phyloP scores from a whole-genome alignment of 2,797 vertebrate species.

The Coilia nasus region DNA sequence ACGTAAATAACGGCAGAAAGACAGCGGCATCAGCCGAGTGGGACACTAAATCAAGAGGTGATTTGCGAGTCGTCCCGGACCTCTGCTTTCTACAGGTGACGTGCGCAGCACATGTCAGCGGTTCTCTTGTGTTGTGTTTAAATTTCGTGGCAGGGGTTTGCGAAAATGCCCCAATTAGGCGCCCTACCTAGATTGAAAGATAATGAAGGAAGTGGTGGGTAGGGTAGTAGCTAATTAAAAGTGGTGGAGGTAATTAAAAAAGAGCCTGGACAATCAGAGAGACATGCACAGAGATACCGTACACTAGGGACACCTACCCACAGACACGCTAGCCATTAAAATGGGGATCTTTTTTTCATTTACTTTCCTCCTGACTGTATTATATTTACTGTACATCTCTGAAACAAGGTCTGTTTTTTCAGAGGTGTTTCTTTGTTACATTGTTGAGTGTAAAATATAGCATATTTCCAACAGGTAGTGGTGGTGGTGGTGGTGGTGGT shows the following conservation, averaged over 20 bases:
- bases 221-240: no score
- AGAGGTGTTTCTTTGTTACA: no score
- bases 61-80: slow-evolving; percentile 37
- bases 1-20: background rate
- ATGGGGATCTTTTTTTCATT: no score
- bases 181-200: background rate
- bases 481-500: background rate
- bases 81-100: slow-evolving; percentile 42
- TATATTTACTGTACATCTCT: no score
- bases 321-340: no score
- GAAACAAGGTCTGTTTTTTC: no score
- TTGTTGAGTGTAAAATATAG: no score
- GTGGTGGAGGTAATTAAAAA: slow-evolving; percentile 41
- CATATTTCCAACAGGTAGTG: no score
- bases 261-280: background rate
- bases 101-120: background rate
- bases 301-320: no score
- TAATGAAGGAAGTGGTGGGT: background rate
- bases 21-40: slow-evolving; percentile 30
- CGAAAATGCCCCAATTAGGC: background rate
- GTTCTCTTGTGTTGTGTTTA: slow-evolving; percentile 28
- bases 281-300: background rate
- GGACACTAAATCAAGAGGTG: background rate
- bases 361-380: background rate
- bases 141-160: slow-evolving; percentile 17